These are phyloP conservation scores for Muschampia plurimacula DNA, from an alignment of 2,888 invertebrate genomes.

Conservation along the genomic window DNA sequence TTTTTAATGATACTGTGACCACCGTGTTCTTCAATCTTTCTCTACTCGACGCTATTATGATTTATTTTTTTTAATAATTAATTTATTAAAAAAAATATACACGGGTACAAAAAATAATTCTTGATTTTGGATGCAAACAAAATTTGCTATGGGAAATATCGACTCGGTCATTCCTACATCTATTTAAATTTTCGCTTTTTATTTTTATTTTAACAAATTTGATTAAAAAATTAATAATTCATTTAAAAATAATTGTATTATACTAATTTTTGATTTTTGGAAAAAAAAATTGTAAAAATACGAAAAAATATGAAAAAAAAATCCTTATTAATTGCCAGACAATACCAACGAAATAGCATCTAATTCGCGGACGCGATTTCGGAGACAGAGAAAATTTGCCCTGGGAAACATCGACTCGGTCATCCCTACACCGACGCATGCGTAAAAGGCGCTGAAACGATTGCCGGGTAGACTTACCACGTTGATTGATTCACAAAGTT, in stretches of 20 bases:
- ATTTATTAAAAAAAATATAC: too few species aligned
- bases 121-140: conserved; percentile 30
- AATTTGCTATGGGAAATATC: conserved; percentile 47
- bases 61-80: too few species aligned
- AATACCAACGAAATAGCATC: conserved; percentile 26
- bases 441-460: conserved; percentile 61
- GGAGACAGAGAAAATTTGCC: conserved; percentile 41
- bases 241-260: neutral
- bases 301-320: conserved; percentile 11
- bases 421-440: conserved; percentile 75
- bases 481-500: conserved; percentile 83
- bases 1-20: too few species aligned
- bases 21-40: too few species aligned
- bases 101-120: too few species aligned
- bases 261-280: neutral
- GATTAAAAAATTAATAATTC: too few species aligned
- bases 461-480: conserved; percentile 73
- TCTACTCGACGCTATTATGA: too few species aligned
- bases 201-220: too few species aligned
- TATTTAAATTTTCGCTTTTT: too few species aligned
- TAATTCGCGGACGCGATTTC: conserved; percentile 35
- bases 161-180: conserved; percentile 62
- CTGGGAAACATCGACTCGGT: conserved; percentile 49
- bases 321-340: conserved; percentile 19
- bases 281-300: conserved; percentile 9